phyloP scores from a whole-genome alignment of 2,888 invertebrate genomes.

The Acanthacorydalis orientalis region DNA sequence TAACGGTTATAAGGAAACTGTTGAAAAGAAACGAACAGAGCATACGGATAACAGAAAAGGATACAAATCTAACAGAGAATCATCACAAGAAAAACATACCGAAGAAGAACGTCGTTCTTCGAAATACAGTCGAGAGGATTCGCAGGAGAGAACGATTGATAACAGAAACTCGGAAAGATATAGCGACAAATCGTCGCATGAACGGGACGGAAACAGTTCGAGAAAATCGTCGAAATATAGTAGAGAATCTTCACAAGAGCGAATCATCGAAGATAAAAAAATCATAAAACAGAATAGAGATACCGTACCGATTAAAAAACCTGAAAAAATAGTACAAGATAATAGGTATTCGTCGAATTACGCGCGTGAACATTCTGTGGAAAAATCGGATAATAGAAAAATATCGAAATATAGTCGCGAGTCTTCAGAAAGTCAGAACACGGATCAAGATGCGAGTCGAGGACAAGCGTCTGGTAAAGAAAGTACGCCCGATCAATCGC shows the following conservation, averaged over 20 bases:
- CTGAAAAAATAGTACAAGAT: conserved; percentile 28
- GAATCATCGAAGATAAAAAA: conserved; percentile 16
- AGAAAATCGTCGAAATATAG: too few species aligned
- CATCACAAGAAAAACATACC: background rate
- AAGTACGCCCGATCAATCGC: conserved; percentile 42
- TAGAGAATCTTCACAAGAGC: conserved; percentile 22
- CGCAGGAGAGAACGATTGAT: too few species aligned
- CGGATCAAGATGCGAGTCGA: conserved; percentile 23
- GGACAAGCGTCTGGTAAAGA: conserved; percentile 46
- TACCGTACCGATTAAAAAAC: conserved; percentile 28
- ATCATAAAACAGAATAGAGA: conserved; percentile 30
- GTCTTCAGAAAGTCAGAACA: conserved; percentile 3
- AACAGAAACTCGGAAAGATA: too few species aligned
- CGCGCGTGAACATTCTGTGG: background rate
- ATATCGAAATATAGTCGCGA: conserved; percentile 4
- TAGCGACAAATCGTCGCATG: too few species aligned
- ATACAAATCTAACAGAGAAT: too few species aligned
- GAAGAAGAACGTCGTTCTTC: background rate
- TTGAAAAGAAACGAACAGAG: conserved; percentile 2
- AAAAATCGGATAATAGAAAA: background rate
- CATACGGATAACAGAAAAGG: background rate
- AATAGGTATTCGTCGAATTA: conserved; percentile 11
- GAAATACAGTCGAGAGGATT: too few species aligned
- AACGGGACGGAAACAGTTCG: too few species aligned
- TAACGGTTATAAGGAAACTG: conserved; percentile 3